Base-by-base conservation (phyloP, 1,140 invertebrate species). In the Probaryconus sp. region DNA sequence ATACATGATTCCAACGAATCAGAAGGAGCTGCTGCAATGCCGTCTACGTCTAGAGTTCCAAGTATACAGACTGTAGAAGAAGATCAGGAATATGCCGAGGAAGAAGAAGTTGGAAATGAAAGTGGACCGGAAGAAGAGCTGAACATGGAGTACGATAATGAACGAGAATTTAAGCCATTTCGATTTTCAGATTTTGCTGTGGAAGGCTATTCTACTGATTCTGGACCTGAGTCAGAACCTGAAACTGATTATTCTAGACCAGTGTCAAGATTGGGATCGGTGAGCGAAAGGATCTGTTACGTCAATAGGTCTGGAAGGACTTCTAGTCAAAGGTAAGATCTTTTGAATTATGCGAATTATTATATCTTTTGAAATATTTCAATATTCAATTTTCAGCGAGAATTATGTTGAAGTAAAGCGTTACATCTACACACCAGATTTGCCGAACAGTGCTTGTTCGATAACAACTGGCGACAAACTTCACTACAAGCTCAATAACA, bases 161-260 rank as follows among this genome's bases (percentile, higher is more conserved):
- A 81, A 2, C 76, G 75, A n/a, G 79, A 85, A 11, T 70, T 68
- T 0, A 77, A 83, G 10, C 76, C 79, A 0, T 85, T 85, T 37
- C 81, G 81, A 11, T 28, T 87, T 20, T 85, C 84, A 2, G 85
- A 88, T 63, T 64, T 87, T 9, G 81, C 79, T 0, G 68, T 70
- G 0, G 82, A 84, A 0, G 83, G 83, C 18, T 87, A 85, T 31
- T 86, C 84, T 0, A 83, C 83, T 2, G 87, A 87, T 48, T 87
- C 86, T 1, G 86, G 85, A 1, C 85, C 87, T 1, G 81, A 84
- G 31, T 88, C 86, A 0, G 86, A 86, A 21, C 81, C 85, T 1
- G 83, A 87, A 43, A 83, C 79, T 0, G 83, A 88, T 43, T 81
- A 87, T 9, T 87, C 86, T 0, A 78, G 84, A 38, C 86, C 86